These are phyloP conservation scores for Drosophila histrio DNA, from an alignment of 2,888 invertebrate species.

Conservation along the genomic window DNA sequence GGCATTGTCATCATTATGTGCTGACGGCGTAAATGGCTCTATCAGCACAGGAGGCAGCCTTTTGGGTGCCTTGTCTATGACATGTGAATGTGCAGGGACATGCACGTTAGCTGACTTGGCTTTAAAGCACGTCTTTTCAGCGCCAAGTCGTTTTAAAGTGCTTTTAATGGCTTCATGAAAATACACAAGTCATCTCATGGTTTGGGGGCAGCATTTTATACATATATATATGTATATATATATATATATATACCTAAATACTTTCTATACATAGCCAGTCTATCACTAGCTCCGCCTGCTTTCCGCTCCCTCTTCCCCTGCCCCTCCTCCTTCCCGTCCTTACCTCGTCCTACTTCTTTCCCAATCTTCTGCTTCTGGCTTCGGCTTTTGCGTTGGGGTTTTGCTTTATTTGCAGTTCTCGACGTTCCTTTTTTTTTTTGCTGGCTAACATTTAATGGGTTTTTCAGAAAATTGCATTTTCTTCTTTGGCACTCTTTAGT, in stretches of 20 bases:
- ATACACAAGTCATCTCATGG: constrained; percentile 59
- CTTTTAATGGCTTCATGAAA: constrained; percentile 72
- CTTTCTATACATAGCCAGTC: constrained; percentile 48
- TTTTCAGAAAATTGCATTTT: constrained; percentile 82
- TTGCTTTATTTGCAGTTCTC: constrained; percentile 76
- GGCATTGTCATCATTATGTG: constrained; percentile 75
- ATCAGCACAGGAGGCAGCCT: constrained; percentile 56
- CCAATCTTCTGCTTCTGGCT: constrained; percentile 40
- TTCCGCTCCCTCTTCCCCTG: neutral
- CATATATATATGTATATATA: constrained; percentile 6
- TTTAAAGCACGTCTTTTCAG: constrained; percentile 59
- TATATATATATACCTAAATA: constrained; percentile 5
- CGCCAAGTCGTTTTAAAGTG: constrained; percentile 60
- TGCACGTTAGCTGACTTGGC: constrained; percentile 16
- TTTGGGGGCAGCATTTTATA: constrained; percentile 20
- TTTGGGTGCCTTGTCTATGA: constrained; percentile 62
- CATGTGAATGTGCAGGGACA: constrained; percentile 44
- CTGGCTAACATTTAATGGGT: constrained; percentile 81
- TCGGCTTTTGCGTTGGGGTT: constrained; percentile 55
- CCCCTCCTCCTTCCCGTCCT: neutral
- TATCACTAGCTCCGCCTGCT: constrained; percentile 54
- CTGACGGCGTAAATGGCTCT: constrained; percentile 79
- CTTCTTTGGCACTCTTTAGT: constrained; percentile 79
- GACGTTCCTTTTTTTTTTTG: constrained; percentile 22
- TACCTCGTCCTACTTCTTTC: neutral